Evolutionary conservation across 2,113 vertebrate species (phyloP).

Genomic region (Eptesicus fuscus): DNA sequence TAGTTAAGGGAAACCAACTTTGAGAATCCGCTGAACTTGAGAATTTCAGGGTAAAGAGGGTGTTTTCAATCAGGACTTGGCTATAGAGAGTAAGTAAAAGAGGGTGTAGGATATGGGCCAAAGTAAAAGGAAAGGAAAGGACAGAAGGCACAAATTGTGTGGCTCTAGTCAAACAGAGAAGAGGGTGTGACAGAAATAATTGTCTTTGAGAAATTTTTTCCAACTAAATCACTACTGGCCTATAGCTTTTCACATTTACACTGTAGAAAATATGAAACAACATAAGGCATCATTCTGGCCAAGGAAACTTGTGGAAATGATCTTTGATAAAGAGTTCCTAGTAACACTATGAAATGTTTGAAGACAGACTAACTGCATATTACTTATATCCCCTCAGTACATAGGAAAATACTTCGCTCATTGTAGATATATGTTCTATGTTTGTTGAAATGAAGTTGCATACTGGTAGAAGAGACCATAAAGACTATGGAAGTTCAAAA

Average conservation of each 20-base stretch:
- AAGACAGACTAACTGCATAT: not conserved
- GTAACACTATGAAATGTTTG: not conserved
- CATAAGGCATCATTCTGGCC: not conserved
- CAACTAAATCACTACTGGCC: not conserved
- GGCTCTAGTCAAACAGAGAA: not conserved
- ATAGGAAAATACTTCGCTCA: not conserved
- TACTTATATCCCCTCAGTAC: not conserved
- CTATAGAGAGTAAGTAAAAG: not conserved
- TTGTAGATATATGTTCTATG: not conserved
- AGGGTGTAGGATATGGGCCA: not conserved
- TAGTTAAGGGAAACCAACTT: constrained; percentile 40
- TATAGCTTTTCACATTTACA: not conserved
- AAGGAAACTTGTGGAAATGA: not conserved
- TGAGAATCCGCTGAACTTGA: constrained; percentile 32
- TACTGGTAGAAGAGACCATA: not conserved
- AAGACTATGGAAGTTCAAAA: constrained; percentile 21
- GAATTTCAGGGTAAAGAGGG: not conserved
- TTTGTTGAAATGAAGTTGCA: constrained; percentile 24
- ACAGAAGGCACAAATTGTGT: not conserved
- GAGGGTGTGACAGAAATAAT: not conserved
- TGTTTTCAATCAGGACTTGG: constrained; percentile 21
- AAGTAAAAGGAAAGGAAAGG: not conserved
- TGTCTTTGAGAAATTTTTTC: not conserved
- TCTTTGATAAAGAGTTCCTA: constrained; percentile 5
- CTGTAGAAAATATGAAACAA: not conserved